phyloP scores from a whole-genome alignment of 2,888 invertebrate genomes.

The Notocelia uddmanniana region DNA sequence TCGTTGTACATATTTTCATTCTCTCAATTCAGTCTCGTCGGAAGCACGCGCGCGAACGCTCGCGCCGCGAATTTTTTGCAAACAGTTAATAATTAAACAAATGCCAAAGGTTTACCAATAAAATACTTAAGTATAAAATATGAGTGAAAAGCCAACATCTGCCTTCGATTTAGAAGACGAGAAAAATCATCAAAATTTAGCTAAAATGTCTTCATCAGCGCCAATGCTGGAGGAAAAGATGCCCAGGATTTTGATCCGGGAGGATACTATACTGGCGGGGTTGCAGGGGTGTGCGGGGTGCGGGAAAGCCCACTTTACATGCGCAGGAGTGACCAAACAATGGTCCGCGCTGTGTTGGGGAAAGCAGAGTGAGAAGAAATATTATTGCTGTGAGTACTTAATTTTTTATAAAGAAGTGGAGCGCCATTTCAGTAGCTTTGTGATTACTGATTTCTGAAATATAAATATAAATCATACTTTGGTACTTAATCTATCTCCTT shows the following conservation, averaged over 20 bases:
- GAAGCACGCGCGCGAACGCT: neutral
- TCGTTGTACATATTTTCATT: neutral
- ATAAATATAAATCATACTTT: too few species aligned
- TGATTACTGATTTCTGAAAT: too few species aligned
- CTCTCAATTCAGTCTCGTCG: neutral
- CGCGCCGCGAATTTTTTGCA: neutral
- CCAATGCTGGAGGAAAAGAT: constrained; percentile 61
- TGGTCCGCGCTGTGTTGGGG: constrained; percentile 82
- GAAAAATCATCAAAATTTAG: constrained; percentile 53
- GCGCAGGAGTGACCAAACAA: constrained; percentile 70
- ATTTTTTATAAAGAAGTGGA: too few species aligned
- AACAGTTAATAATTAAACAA: too few species aligned
- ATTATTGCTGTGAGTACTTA: constrained; percentile 74
- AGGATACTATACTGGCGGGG: constrained; percentile 74
- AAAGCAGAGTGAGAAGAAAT: constrained; percentile 69
- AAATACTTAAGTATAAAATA: too few species aligned
- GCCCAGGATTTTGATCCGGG: constrained; percentile 64
- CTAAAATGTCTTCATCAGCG: constrained; percentile 54
- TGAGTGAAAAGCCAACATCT: neutral
- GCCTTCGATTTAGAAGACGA: neutral
- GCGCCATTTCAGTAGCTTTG: too few species aligned
- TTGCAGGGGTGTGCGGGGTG: constrained; percentile 74
- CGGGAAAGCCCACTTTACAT: constrained; percentile 70
- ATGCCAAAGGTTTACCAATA: neutral
- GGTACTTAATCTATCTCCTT: too few species aligned